Evolutionary conservation across 2,113 vertebrate species (phyloP).

Genomic region (Orthonyx spaldingii): DNA sequence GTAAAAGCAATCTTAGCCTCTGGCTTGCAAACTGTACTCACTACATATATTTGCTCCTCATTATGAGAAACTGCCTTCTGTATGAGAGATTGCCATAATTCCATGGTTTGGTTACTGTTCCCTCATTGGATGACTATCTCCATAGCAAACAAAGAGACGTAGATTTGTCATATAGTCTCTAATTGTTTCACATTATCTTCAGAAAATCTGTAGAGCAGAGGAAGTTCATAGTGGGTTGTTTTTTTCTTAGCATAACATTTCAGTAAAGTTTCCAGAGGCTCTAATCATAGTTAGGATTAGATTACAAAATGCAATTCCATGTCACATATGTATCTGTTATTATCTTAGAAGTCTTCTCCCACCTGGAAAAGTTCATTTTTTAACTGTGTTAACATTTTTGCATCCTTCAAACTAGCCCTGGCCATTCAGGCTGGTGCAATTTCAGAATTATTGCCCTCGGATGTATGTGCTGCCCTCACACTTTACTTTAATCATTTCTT

Average conservation of each 20-base stretch:
- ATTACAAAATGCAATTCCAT: neutral
- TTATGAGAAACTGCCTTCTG: neutral
- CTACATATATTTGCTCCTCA: neutral
- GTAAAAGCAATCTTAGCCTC: slow-evolving; percentile 2
- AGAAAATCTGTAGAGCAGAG: neutral
- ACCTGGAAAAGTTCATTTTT: neutral
- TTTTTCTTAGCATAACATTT: neutral
- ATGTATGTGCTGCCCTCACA: neutral
- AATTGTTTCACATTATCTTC: neutral
- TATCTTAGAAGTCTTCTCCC: neutral
- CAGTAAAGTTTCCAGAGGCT: neutral
- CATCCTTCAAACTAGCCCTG: neutral
- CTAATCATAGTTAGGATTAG: neutral
- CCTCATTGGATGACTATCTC: neutral
- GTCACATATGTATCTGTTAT: neutral
- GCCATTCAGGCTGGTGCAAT: neutral
- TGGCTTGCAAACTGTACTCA: neutral
- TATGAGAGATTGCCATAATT: neutral
- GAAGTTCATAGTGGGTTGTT: neutral
- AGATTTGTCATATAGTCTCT: neutral
- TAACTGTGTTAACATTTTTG: neutral
- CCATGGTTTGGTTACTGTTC: neutral
- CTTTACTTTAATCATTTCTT: neutral
- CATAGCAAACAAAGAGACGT: neutral
- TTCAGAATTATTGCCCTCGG: neutral